phyloP scores from a whole-genome alignment of 2,113 vertebrate genomes.

The Larimichthys crocea region DNA sequence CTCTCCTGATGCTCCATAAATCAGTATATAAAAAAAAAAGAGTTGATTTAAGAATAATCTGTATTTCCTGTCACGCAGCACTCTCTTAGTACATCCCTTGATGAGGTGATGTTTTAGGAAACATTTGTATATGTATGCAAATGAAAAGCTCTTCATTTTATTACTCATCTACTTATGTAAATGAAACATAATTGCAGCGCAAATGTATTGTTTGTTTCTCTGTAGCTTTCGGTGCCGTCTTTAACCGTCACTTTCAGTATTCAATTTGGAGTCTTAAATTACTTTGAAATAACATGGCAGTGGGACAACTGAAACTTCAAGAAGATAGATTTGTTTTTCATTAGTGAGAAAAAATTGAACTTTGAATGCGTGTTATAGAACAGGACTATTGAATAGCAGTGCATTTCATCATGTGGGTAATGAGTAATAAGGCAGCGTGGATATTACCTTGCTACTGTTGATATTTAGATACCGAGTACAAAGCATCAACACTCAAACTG shows the following conservation, averaged over 20 bases:
- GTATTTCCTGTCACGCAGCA: background rate
- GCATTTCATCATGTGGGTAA: constrained; percentile 31
- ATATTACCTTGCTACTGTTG: constrained; percentile 1
- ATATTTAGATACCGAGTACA: background rate
- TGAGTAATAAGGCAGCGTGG: constrained; percentile 8
- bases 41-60: constrained; percentile 28
- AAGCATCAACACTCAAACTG: constrained; percentile 3
- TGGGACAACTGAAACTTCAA: too few relatives aligned
- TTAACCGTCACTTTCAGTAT: constrained; percentile 3
- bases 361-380: background rate
- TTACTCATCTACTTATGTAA: constrained; percentile 30
- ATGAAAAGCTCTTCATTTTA: constrained; percentile 32
- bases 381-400: constrained; percentile 6
- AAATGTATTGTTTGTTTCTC: constrained; percentile 19
- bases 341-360: background rate
- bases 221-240: background rate
- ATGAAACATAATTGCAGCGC: constrained; percentile 23
- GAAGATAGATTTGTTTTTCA: background rate
- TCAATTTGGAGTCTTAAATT: background rate
- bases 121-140: constrained; percentile 35
- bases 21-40: background rate
- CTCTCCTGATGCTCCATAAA: constrained; percentile 6
- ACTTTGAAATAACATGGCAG: background rate
- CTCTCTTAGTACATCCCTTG: background rate
- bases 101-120: constrained; percentile 2